These are phyloP conservation scores for Myxocyprinus asiaticus DNA, from an alignment of 2,113 vertebrate species.

Conservation along the genomic window DNA sequence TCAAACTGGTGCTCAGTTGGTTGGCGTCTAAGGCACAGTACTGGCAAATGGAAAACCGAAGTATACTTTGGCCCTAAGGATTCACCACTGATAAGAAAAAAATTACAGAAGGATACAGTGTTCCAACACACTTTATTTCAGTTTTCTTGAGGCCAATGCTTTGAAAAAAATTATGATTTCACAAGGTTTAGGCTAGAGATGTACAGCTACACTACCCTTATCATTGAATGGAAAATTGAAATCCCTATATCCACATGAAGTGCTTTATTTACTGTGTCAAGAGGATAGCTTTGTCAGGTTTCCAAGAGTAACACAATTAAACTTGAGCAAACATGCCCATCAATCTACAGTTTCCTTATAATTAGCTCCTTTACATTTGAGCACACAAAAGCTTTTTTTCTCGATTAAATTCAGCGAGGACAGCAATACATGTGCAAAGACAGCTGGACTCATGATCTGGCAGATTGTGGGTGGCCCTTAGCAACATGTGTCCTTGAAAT, in stretches of 20 bases:
- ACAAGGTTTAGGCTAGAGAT: too few species aligned
- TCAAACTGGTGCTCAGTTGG: too few species aligned
- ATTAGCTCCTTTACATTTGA: conserved; percentile 54
- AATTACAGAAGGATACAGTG: too few species aligned
- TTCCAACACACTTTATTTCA: too few species aligned
- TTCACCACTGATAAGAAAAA: too few species aligned
- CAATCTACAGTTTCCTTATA: conserved; percentile 65
- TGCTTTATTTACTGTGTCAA: conserved; percentile 65
- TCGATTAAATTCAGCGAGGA: neutral
- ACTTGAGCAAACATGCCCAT: conserved; percentile 67
- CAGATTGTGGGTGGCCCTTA: conserved; percentile 18
- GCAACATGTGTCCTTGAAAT: conserved; percentile 38
- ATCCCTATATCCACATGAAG: conserved; percentile 1
- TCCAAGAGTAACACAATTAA: conserved; percentile 62
- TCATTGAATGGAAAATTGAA: too few species aligned
- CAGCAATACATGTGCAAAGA: conserved; percentile 10
- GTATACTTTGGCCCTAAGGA: too few species aligned
- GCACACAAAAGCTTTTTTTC: neutral
- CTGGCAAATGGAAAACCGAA: too few species aligned
- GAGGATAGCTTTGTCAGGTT: conserved; percentile 54
- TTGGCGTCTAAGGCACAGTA: too few species aligned
- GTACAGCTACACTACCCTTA: too few species aligned
- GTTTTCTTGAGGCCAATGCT: too few species aligned
- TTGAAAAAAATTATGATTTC: too few species aligned
- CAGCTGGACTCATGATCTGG: conserved; percentile 44